Evolutionary conservation across 2,888 invertebrate genomes (phyloP).

Genomic region (Conchocele bisecta): DNA sequence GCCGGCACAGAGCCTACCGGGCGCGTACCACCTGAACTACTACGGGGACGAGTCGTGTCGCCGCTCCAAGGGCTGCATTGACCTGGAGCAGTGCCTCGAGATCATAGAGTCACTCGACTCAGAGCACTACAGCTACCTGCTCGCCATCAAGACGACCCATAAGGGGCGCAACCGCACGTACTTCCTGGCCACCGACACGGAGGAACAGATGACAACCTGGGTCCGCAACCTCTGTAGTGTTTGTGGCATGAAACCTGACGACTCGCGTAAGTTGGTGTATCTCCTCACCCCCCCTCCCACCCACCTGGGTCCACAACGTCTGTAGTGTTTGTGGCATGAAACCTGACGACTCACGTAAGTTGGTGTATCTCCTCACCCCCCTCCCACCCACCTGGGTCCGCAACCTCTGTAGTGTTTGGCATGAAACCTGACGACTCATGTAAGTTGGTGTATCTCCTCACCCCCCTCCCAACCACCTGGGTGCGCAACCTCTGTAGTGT

Average conservation of each 20-base stretch:
- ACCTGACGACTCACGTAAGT: constrained; percentile 75
- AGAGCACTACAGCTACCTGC: constrained; percentile 74
- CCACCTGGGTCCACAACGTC: constrained; percentile 96
- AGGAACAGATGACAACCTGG: constrained; percentile 97
- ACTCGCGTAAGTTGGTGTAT: constrained; percentile 63
- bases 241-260: constrained; percentile 86
- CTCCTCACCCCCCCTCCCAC: too few species aligned
- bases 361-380: too few species aligned
- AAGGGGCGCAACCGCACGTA: constrained; percentile 89
- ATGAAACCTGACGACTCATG: not conserved
- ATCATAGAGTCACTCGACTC: constrained; percentile 85
- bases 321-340: constrained; percentile 92
- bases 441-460: too few species aligned
- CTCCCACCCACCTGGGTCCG: not conserved
- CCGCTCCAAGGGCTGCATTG: constrained; percentile 85
- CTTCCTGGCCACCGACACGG: constrained; percentile 95
- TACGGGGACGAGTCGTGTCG: constrained; percentile 88
- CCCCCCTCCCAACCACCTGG: too few species aligned
- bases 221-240: constrained; percentile 96
- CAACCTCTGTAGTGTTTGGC: not conserved
- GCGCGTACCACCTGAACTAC: constrained; percentile 96
- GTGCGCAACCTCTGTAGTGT: constrained; percentile 96
- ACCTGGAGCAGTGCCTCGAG: constrained; percentile 98
- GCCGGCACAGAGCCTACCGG: constrained; percentile 95
- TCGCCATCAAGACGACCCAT: constrained; percentile 79